phyloP scores from a whole-genome alignment of 2,888 invertebrate genomes.

The Ophonus ardosiacus region DNA sequence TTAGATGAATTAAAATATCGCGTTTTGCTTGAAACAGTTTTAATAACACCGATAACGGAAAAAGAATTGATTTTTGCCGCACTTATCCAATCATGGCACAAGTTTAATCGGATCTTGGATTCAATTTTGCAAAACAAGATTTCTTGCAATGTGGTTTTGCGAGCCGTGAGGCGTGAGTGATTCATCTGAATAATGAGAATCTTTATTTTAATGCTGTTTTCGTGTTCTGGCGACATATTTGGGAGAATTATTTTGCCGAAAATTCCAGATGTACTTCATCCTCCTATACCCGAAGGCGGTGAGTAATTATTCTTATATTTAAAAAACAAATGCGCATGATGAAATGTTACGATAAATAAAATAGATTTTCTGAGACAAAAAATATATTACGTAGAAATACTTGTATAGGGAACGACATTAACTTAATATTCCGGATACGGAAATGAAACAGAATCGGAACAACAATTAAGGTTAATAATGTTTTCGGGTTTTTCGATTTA shows the following conservation, averaged over 20 bases:
- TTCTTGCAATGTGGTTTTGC: constrained; percentile 54
- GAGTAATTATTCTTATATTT: constrained; percentile 66
- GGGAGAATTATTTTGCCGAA: constrained; percentile 71
- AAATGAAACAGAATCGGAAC: constrained; percentile 6
- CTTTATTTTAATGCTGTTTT: constrained; percentile 43
- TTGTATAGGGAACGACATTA: not conserved
- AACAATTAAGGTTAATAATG: constrained; percentile 1
- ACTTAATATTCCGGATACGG: constrained; percentile 30
- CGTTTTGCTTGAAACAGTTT: constrained; percentile 28
- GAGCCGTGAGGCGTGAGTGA: constrained; percentile 16
- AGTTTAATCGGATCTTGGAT: constrained; percentile 29
- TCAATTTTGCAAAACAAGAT: constrained; percentile 46
- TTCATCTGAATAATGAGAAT: constrained; percentile 29
- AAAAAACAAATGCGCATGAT: not conserved
- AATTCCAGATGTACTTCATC: constrained; percentile 75
- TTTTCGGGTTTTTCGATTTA: constrained; percentile 26
- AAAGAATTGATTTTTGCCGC: constrained; percentile 40
- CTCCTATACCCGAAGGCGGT: constrained; percentile 76
- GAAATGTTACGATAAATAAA: not conserved
- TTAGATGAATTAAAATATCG: constrained; percentile 22
- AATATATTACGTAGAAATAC: not conserved
- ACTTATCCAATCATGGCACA: constrained; percentile 31
- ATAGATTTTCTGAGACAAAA: not conserved
- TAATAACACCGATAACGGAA: constrained; percentile 24
- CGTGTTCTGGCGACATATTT: constrained; percentile 13